Percentiles rank a stretch among this genome's conserved stretches.
phyloP scores from a whole-genome alignment of 2,113 vertebrate genomes.

The Tichodroma muraria region DNA sequence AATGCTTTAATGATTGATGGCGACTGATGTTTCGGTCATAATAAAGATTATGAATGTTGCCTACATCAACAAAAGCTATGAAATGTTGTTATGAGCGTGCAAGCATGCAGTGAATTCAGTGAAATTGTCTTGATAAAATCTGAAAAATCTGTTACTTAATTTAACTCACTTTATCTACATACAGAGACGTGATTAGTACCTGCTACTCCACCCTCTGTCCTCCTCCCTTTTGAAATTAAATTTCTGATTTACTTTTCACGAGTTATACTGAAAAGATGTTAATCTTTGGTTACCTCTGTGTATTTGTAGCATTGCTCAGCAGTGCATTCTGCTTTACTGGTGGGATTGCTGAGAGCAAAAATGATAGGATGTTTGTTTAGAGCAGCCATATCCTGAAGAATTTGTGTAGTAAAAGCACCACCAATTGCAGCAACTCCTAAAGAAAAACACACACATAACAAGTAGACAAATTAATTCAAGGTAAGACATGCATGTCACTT shows the following conservation, averaged over 20 bases:
- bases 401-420: conserved; percentile 88
- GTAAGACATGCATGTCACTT: neutral
- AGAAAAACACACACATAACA: neutral
- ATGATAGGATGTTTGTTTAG: conserved; percentile 90
- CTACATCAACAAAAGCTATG: neutral
- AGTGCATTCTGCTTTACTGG: conserved; percentile 96
- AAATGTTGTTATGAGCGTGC: neutral
- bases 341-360: conserved; percentile 97
- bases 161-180: neutral
- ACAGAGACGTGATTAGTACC: neutral
- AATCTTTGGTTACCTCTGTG: conserved; percentile 78
- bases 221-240: neutral
- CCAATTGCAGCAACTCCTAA: conserved; percentile 90
- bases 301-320: conserved; percentile 92
- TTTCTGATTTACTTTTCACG: neutral
- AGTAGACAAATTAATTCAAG: neutral
- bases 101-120: neutral
- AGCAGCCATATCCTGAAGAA: conserved; percentile 89
- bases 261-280: neutral
- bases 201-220: neutral
- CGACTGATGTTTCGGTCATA: neutral
- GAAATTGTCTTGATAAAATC: neutral
- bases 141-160: neutral
- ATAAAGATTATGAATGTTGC: neutral
- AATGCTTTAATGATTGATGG: neutral